Conservation (phyloP, 1,140 invertebrate species). For the Camponotus vicinus region DNA sequence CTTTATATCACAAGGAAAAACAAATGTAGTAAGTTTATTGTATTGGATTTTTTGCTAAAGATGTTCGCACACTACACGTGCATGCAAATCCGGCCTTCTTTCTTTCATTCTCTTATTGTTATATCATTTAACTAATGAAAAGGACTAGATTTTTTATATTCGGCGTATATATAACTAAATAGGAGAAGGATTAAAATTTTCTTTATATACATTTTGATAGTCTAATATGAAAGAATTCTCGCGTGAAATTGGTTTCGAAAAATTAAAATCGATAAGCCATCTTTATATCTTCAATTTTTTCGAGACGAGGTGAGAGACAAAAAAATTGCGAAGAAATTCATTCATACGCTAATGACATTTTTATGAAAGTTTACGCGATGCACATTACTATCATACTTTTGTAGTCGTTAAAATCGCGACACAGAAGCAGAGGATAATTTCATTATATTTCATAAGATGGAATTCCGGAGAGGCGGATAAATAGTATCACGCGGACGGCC, state of each 20-base stretch:
- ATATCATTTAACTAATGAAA: background rate
- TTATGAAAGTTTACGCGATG: background rate
- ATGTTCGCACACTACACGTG: constrained; percentile 58
- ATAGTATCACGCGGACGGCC: background rate
- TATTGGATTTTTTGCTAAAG: constrained; percentile 37
- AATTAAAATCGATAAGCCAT: background rate
- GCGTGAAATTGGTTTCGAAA: background rate
- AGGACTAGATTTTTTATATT: background rate
- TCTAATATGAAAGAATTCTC: background rate
- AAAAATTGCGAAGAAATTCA: background rate
- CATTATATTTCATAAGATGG: background rate
- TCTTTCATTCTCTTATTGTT: constrained; percentile 4
- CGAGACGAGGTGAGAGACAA: background rate
- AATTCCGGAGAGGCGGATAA: background rate
- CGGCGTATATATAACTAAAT: background rate
- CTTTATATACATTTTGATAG: background rate
- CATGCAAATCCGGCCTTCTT: constrained; percentile 37
- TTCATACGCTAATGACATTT: background rate
- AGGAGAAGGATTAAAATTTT: background rate
- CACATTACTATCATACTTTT: background rate
- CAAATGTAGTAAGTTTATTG: constrained; percentile 66
- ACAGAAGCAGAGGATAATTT: background rate
- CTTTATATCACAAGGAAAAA: constrained; percentile 83
- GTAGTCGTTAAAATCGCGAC: background rate
- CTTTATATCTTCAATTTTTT: background rate